A percentile compares a stretch with the other conserved stretches of the same genome.
These are phyloP conservation scores for Corbicula japonica DNA, from an alignment of 2,888 invertebrate genomes.

Conservation along the genomic window DNA sequence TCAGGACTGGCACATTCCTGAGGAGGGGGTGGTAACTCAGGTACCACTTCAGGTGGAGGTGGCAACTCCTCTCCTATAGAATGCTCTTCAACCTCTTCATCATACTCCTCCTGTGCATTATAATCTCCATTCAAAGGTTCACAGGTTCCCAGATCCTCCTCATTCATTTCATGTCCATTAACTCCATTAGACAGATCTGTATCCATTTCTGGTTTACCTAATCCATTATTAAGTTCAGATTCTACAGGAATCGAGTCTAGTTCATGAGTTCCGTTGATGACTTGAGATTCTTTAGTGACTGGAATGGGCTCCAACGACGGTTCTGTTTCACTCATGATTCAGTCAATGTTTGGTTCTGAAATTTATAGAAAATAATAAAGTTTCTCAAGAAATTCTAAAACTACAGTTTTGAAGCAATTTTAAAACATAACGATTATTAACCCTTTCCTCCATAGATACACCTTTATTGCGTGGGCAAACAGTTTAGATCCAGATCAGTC, in stretches of 20 bases:
- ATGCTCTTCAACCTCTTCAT: slow-evolving; percentile 34
- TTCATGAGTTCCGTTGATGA: slow-evolving; percentile 38
- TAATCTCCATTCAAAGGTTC: slow-evolving; percentile 55
- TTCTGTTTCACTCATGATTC: slow-evolving; percentile 62
- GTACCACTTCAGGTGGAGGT: slow-evolving; percentile 61
- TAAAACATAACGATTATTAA: no score
- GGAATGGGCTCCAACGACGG: slow-evolving; percentile 48
- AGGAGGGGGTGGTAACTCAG: slow-evolving; percentile 59
- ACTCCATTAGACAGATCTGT: slow-evolving; percentile 36
- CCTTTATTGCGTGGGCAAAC: no score
- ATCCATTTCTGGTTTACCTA: slow-evolving; percentile 34
- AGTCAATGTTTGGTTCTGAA: slow-evolving; percentile 25
- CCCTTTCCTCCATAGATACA: no score
- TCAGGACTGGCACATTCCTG: slow-evolving; percentile 21
- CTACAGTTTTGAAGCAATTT: no score
- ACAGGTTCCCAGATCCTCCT: slow-evolving; percentile 30
- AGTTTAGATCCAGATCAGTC: no score
- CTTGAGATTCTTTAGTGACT: slow-evolving; percentile 55
- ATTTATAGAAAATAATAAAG: no score
- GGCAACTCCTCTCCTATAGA: slow-evolving; percentile 55
- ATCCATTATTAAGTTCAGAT: slow-evolving; percentile 49
- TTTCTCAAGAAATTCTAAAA: no score
- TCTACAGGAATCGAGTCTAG: slow-evolving; percentile 12
- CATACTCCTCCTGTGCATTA: slow-evolving; percentile 29
- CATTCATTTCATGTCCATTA: slow-evolving; percentile 38